A percentile compares a stretch with the other conserved stretches of the same genome.
phyloP scores from a whole-genome alignment of 1,140 invertebrate species.

The Drosophila virilis region DNA sequence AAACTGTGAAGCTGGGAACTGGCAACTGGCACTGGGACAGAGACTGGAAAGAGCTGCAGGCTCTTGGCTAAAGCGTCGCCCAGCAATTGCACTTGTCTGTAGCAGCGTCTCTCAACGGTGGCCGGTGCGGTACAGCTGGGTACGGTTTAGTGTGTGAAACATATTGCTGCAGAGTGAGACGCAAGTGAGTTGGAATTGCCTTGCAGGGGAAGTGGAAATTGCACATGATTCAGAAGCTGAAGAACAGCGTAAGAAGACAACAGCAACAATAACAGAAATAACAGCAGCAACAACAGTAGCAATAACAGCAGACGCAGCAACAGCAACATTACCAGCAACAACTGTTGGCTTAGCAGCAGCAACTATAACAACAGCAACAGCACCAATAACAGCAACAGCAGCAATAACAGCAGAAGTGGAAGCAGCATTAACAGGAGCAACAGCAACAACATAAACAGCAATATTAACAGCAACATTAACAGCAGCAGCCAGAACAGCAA shows the following conservation, averaged over 20 bases:
- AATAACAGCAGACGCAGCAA: neutral
- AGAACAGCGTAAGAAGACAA: neutral
- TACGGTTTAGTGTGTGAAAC: slow-evolving; percentile 19
- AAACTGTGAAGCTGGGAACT: slow-evolving; percentile 29
- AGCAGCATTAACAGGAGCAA: slow-evolving; percentile 2
- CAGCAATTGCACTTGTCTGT: slow-evolving; percentile 43
- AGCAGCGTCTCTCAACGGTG: neutral
- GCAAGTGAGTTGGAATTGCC: too few relatives aligned
- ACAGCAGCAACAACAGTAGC: neutral
- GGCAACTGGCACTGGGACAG: slow-evolving; percentile 3
- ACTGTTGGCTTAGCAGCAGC: neutral
- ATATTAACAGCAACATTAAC: neutral
- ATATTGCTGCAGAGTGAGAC: slow-evolving; percentile 8
- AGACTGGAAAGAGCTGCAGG: slow-evolving; percentile 15
- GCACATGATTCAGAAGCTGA: too few relatives aligned
- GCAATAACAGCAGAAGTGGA: neutral
- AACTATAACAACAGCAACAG: neutral
- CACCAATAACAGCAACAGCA: slow-evolving; percentile 30
- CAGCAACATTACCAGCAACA: neutral
- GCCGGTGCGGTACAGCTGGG: slow-evolving; percentile 5
- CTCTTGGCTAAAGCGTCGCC: slow-evolving; percentile 17
- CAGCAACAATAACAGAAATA: neutral
- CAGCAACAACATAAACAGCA: neutral
- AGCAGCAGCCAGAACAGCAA: slow-evolving; percentile 10
- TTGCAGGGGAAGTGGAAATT: too few relatives aligned